Evolutionary conservation across 2,797 vertebrate genomes (phyloP).

Genomic region (Lemur catta): DNA sequence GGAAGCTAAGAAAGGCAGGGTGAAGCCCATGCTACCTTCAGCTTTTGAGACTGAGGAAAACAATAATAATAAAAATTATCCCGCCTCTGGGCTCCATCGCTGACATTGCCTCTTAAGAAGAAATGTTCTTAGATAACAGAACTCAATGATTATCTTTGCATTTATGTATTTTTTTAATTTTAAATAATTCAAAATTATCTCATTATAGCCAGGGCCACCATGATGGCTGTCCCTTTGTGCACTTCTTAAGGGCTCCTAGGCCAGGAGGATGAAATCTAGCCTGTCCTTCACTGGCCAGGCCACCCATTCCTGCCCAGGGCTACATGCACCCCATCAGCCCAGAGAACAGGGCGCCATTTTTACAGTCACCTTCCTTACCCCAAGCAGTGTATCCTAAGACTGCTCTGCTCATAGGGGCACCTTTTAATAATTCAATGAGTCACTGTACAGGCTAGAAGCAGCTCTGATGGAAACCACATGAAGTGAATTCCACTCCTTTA

Average conservation of each 20-base stretch:
- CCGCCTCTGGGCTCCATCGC: background rate
- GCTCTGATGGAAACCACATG: background rate
- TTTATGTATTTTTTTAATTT: background rate
- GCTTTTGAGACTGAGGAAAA: background rate
- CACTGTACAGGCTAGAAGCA: background rate
- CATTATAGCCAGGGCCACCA: background rate
- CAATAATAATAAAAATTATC: background rate
- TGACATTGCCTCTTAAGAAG: background rate
- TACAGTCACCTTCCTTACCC: background rate
- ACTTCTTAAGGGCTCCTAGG: background rate
- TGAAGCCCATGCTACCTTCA: background rate
- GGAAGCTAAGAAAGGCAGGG: background rate
- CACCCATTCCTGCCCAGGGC: background rate
- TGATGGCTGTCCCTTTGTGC: rapidly evolving
- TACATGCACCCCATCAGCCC: background rate
- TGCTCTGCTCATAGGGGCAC: background rate
- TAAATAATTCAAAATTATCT: background rate
- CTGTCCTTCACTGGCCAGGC: background rate
- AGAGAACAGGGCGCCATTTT: background rate
- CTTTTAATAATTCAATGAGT: background rate
- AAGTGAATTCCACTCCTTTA: background rate
- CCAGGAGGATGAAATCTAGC: background rate
- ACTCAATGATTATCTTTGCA: background rate
- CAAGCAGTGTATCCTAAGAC: background rate
- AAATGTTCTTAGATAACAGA: background rate